Conservation (phyloP, 2,797 vertebrate species). For the Falco rusticolus region DNA sequence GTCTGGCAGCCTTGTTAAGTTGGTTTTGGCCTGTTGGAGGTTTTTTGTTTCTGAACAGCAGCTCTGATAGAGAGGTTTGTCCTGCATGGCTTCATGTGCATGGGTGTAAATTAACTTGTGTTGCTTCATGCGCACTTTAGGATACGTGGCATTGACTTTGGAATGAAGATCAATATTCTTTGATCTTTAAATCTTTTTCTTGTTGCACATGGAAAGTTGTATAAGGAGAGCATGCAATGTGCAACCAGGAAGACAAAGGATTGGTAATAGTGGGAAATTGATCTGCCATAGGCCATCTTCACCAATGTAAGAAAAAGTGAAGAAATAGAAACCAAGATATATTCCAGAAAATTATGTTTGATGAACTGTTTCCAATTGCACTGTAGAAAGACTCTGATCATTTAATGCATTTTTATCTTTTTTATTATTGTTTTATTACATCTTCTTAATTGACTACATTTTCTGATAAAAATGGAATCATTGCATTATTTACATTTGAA, state of each 20-base stretch:
- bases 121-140: not conserved
- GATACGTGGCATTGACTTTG: conserved; percentile 49
- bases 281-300: conserved; percentile 23
- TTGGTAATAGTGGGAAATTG: conserved; percentile 2
- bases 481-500: not conserved
- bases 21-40: not conserved
- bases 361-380: not conserved
- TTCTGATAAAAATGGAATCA: not conserved
- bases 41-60: not conserved
- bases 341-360: not conserved
- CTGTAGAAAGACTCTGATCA: not conserved
- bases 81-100: not conserved
- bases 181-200: conserved; percentile 61
- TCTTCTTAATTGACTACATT: not conserved
- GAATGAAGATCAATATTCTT: conserved; percentile 62
- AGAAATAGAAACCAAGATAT: not conserved
- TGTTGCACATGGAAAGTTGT: conserved; percentile 31
- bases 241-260: not conserved
- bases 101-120: conserved; percentile 40
- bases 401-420: not conserved
- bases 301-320: not conserved
- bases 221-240: not conserved
- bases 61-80: not conserved
- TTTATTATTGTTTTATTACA: not conserved
- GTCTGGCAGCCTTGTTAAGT: not conserved